Evolutionary conservation across 2,797 vertebrate species (phyloP).

Genomic region (Vireo griseus): DNA sequence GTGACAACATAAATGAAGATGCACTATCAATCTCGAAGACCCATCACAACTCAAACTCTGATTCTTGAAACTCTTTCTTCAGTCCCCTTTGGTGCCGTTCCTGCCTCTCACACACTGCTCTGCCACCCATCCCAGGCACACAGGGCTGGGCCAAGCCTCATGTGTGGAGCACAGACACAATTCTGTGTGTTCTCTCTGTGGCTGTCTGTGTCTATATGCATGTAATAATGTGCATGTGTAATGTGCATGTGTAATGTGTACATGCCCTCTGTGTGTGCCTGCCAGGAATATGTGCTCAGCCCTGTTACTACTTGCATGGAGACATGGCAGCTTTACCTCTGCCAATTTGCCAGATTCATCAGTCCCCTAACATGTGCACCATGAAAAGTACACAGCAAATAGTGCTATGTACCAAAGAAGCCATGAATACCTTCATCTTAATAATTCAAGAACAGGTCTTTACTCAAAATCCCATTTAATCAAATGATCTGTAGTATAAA

Average conservation of each 20-base stretch:
- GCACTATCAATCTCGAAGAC: not conserved
- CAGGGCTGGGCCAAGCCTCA: accelerated
- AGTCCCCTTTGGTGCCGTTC: not conserved
- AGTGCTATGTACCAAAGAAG: not conserved
- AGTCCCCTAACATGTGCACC: not conserved
- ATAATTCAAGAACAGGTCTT: not conserved
- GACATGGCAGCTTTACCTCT: not conserved
- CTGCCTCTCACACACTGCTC: not conserved
- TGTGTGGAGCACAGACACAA: accelerated
- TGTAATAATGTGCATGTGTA: too few relatives aligned
- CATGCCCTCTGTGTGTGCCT: not conserved
- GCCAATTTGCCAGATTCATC: not conserved
- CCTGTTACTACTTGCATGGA: accelerated
- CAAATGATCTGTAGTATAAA: not conserved
- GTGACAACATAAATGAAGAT: not conserved
- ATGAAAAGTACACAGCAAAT: not conserved
- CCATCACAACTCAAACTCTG: not conserved
- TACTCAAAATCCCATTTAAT: not conserved
- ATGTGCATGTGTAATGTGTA: accelerated
- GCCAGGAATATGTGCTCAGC: not conserved
- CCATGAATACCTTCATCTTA: not conserved
- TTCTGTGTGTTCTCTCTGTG: not conserved
- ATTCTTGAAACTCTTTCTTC: not conserved
- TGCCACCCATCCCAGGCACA: accelerated
- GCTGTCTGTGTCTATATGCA: accelerated